Percentiles rank a stretch among this genome's conserved stretches.
phyloP scores from a whole-genome alignment of 2,888 invertebrate genomes.

The Acleris sparsana region DNA sequence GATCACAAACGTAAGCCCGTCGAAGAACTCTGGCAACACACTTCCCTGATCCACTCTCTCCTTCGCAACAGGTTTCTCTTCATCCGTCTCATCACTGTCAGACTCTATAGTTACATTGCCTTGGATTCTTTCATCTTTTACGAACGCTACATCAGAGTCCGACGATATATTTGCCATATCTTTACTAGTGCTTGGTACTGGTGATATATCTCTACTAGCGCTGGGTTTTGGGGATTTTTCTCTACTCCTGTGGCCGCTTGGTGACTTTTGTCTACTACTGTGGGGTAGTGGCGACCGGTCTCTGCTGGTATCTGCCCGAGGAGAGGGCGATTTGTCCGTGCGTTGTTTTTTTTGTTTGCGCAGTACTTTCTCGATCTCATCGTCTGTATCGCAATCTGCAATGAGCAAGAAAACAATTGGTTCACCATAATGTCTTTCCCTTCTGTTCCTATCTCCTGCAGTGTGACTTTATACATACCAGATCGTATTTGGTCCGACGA shows the following conservation, averaged over 20 bases:
- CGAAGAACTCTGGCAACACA: constrained; percentile 75
- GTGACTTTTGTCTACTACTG: constrained; percentile 3
- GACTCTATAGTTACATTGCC: constrained; percentile 22
- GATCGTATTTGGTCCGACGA: too few relatives aligned
- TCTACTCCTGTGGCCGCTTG: constrained; percentile 4
- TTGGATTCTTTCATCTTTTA: constrained; percentile 35
- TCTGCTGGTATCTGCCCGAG: constrained; percentile 7
- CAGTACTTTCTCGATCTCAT: constrained; percentile 82
- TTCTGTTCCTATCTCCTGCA: too few relatives aligned
- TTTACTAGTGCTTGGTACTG: constrained; percentile 4
- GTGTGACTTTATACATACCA: too few relatives aligned
- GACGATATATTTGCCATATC: constrained; percentile 18
- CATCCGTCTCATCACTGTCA: constrained; percentile 22
- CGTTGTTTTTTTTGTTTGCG: constrained; percentile 50
- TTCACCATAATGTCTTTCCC: too few relatives aligned
- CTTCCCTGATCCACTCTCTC: constrained; percentile 16
- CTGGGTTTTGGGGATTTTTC: constrained; percentile 16
- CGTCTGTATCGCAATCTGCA: constrained; percentile 84
- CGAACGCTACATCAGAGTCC: constrained; percentile 32
- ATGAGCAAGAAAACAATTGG: too few relatives aligned
- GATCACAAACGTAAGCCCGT: constrained; percentile 74
- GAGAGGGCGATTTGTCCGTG: constrained; percentile 10
- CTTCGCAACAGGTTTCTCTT: constrained; percentile 17
- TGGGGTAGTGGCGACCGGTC: constrained; percentile 3
- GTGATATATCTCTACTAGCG: constrained; percentile 5